Evolutionary conservation across 2,888 invertebrate species (phyloP).

Genomic region (Apamea crenata): DNA sequence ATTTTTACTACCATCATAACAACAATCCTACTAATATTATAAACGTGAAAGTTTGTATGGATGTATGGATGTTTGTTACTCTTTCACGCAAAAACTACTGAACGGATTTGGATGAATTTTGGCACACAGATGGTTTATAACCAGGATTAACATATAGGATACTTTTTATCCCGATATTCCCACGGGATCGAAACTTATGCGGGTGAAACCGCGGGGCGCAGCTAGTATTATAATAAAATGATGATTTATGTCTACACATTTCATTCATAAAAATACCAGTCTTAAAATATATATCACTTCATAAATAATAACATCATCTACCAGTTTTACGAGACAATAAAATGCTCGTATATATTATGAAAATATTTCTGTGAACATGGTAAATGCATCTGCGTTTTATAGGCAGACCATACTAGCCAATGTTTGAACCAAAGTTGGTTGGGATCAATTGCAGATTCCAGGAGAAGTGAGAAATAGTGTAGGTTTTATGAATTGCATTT

Average conservation of each 20-base stretch:
- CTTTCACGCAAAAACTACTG: no score
- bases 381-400: constrained; percentile 62
- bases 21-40: no score
- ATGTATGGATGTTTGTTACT: no score
- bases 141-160: no score
- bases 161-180: no score
- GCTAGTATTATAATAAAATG: background rate
- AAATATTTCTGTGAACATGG: constrained; percentile 45
- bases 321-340: constrained; percentile 60
- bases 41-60: no score
- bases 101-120: no score
- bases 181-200: no score
- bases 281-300: constrained; percentile 36
- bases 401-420: constrained; percentile 6
- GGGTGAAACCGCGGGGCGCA: no score
- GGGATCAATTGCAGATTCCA: background rate
- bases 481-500: constrained; percentile 1
- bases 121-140: no score
- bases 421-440: constrained; percentile 40
- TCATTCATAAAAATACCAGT: constrained; percentile 13
- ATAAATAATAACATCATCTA: constrained; percentile 46
- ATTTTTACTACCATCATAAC: background rate
- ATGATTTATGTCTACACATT: background rate
- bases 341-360: constrained; percentile 55
- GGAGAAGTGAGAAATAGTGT: background rate